Evolutionary conservation across 2,797 vertebrate genomes (phyloP).

Genomic region (Otolemur crassicaudatus): DNA sequence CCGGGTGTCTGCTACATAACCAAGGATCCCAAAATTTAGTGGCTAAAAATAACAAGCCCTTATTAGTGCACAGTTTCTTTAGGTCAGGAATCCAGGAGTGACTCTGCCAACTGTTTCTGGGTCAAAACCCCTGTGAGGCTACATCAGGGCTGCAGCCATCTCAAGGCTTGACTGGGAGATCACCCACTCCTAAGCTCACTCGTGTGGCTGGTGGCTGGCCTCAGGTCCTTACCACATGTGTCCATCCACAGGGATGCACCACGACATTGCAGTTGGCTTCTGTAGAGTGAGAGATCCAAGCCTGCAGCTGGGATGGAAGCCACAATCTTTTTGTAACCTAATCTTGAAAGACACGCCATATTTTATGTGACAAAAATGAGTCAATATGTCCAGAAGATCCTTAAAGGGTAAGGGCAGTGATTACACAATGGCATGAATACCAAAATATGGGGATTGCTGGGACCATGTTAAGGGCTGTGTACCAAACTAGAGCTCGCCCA

Average conservation of each 20-base stretch:
- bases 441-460: background rate
- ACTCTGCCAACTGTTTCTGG: background rate
- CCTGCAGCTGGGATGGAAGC: background rate
- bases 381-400: background rate
- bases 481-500: background rate
- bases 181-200: background rate
- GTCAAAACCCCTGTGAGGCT: background rate
- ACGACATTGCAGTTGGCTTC: background rate
- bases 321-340: background rate
- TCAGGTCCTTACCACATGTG: background rate
- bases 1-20: background rate
- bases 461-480: background rate
- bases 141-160: background rate
- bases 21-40: background rate
- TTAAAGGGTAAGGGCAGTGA: background rate
- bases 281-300: background rate
- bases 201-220: background rate
- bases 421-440: background rate
- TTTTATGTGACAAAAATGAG: background rate
- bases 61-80: background rate
- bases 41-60: background rate
- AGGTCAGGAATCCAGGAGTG: background rate
- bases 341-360: background rate
- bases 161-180: background rate
- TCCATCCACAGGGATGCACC: background rate